Base-by-base conservation (phyloP, 2,888 invertebrate genomes). In the Melanostoma scalare region DNA sequence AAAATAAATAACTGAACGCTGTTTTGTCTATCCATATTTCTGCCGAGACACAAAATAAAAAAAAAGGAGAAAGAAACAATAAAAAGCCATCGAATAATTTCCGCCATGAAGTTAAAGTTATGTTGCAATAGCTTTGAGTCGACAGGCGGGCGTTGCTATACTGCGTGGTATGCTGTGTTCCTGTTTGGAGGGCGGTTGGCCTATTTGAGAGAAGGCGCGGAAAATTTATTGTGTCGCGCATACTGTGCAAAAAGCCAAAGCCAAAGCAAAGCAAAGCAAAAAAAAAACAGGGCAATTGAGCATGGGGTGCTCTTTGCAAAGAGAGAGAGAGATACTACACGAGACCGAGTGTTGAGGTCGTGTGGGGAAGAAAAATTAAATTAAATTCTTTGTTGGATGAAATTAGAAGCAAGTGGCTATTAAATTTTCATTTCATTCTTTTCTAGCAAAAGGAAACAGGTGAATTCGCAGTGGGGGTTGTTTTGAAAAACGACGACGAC, bases 371-470 rank as follows among this genome's bases (percentile, higher is more conserved):
- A 69, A 78, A 82, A 82, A 82, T 78, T 82, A 82, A 82, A 82
- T 82, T 82, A 82, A 82, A 82, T 82, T 78, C 82, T 78, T 82
- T 82, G 78, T 78, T 65, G 78, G 78, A 77, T 69, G 65, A 69
- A 77, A 82, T 82, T 78, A 82, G 73, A 82, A 63, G 77, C 82
- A 82, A 82, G 82, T 82, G 82, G 82, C 77, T 78, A 82, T 82
- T 78, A 82, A 82, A 82, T 82, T 82, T 78, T 82, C 69, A 77
- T 78, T 82, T 74, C 68, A 82, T 78, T 82, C 78, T 53, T 65
- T 36, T 46, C 60, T 10, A 35, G 33, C 52, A 40, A 30, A 58
- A 40, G 63, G 46, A 58, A 69, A 69, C 82, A 82, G 82, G 82
- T 78, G 73, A 82, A 6, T 1, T 20, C 77, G 6, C 56, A 44